A percentile compares a stretch with the other conserved stretches of the same genome.
Conservation (phyloP, 2,113 vertebrate species). For the Cariama cristata region DNA sequence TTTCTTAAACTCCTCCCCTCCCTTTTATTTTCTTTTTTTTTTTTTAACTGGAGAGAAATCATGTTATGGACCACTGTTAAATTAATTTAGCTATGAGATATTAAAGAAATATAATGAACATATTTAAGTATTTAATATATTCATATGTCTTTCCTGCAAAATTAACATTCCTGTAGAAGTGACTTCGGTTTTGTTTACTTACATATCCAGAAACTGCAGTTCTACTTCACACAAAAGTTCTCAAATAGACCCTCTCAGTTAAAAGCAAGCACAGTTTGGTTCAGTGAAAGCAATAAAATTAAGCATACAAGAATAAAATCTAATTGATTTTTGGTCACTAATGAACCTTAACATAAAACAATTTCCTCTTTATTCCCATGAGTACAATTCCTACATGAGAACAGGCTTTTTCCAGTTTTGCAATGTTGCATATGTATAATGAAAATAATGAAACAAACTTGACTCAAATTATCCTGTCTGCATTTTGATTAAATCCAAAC, state of each 20-base stretch:
- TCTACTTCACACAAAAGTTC: neutral
- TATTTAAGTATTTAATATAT: neutral
- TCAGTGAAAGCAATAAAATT: constrained; percentile 23
- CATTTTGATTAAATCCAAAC: neutral
- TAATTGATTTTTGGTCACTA: constrained; percentile 26
- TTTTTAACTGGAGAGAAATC: neutral
- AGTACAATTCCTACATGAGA: neutral
- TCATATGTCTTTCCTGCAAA: neutral
- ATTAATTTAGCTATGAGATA: neutral
- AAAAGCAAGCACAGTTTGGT: neutral
- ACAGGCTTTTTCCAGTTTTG: neutral
- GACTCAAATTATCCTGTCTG: neutral
- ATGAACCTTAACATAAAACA: constrained; percentile 4
- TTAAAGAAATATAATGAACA: neutral
- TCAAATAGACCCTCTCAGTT: neutral
- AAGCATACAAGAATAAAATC: neutral
- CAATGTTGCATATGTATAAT: neutral
- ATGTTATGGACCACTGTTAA: neutral
- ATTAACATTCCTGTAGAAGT: neutral
- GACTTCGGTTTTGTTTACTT: neutral
- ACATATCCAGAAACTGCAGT: neutral
- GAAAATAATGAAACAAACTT: neutral
- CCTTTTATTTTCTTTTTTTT: too few relatives aligned
- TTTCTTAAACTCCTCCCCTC: rapidly evolving
- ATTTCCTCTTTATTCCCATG: neutral